phyloP scores from a whole-genome alignment of 2,113 vertebrate genomes.

The Ameiurus melas region DNA sequence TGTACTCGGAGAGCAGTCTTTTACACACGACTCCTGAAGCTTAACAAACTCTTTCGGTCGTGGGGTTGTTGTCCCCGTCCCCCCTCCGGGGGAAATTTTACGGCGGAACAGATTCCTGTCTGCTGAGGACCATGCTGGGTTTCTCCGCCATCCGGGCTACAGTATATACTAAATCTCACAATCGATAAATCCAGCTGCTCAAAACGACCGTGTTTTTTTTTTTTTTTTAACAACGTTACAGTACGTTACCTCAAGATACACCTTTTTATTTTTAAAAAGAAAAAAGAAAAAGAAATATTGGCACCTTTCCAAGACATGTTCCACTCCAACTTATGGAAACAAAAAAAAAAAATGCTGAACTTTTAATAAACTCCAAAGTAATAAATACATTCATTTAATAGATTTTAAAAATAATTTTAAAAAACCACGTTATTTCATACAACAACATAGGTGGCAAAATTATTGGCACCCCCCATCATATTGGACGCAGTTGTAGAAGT shows the following conservation, averaged over 20 bases:
- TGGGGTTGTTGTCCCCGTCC: no score
- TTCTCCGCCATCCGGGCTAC: not conserved
- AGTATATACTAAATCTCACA: not conserved
- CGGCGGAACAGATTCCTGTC: not conserved
- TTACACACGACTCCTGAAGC: not conserved
- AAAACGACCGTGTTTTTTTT: no score
- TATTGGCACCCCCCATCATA: not conserved
- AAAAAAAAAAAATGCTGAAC: no score
- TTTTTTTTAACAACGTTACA: no score
- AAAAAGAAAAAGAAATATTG: no score
- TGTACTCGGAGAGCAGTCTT: not conserved
- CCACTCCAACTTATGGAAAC: no score
- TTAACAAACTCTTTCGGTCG: not conserved
- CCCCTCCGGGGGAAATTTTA: not conserved
- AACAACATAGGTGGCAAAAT: not conserved
- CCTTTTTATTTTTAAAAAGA: no score
- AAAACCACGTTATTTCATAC: no score
- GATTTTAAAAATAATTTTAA: not conserved
- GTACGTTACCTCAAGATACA: no score
- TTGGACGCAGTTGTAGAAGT: not conserved
- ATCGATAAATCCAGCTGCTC: no score
- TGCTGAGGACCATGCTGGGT: not conserved
- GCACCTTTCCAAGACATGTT: no score
- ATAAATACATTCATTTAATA: not conserved
- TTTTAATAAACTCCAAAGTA: not conserved